Base-by-base conservation (phyloP, 2,113 vertebrate species). In the Isichthys henryi region DNA sequence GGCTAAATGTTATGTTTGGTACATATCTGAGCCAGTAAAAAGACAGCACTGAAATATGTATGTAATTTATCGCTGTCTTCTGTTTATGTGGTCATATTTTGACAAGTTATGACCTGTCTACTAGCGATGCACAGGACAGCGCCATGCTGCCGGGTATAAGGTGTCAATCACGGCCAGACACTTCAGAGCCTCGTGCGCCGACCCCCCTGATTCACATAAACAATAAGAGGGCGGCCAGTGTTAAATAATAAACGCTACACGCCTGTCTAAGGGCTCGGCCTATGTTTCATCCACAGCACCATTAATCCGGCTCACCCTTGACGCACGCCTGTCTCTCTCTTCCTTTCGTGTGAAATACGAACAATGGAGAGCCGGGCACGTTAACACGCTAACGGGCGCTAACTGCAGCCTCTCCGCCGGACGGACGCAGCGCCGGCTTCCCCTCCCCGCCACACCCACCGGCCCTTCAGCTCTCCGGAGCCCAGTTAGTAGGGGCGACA, bases 391-490 rank as follows among this genome's bases (percentile, higher is more conserved):
- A 45, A n/a, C 45, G 83, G 45, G 82, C 62, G 83, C 23, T 15
- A 39, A n/a, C 23, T 2, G 45, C 82, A 21, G 46, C 82, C 82
- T 46, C 43, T 13, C 83, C 3, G 83, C 45, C 83, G 45, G 83
- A n/a, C 83, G 45, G 83, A n/a, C 48, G 83, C 46, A 21, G 31
- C 13, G 74, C 74, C 27, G 74, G 35, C 74, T 43, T 43, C 74
- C 74, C 74, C 35, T 80, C 74, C 15, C 43, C 82, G 82, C 82
- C 82, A 84, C 82, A 84, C 82, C 82, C 82, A 84, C 82, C 45
- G 82, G 39, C 43, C 82, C 19, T 84, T 45, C 31, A 10, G 17
- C 58, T 21, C 45, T 2, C 35, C 43, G 15, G 6, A 45, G 43
- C 43, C 19, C 39, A 48, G 9, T 84, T 48, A 84, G 9, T n/a